Conservation (phyloP, 2,888 invertebrate genomes). For the Altica lythri region DNA sequence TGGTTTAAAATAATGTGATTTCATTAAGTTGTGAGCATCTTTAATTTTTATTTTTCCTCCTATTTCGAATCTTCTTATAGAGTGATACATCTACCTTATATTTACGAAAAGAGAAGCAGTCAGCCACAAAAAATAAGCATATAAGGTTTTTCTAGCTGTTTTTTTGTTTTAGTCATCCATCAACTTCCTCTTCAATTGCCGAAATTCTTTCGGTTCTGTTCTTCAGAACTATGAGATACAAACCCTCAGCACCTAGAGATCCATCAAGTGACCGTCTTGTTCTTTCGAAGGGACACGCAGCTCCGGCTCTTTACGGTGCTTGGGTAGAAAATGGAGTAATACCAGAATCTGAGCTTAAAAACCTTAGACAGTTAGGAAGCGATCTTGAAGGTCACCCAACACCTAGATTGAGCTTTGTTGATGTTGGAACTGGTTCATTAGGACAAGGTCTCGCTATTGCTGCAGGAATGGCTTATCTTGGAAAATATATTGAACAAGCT, state of each 20-base stretch:
- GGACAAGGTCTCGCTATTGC: constrained; percentile 96
- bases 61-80: no score
- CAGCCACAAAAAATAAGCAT: no score
- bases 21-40: no score
- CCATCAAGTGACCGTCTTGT: constrained; percentile 93
- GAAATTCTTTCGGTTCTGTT: constrained; percentile 98
- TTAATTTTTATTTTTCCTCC: no score
- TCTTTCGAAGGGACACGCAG: constrained; percentile 97
- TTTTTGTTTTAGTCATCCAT: constrained; percentile 80
- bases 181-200: constrained; percentile 97
- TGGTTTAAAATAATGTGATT: no score
- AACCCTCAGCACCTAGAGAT: constrained; percentile 81
- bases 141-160: no score
- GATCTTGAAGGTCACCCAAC: constrained; percentile 99
- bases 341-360: constrained; percentile 77
- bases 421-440: constrained; percentile 97
- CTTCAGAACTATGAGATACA: constrained; percentile 96
- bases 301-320: constrained; percentile 96
- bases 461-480: constrained; percentile 97
- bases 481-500: constrained; percentile 81
- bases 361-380: constrained; percentile 86
- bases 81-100: no score
- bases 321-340: constrained; percentile 97
- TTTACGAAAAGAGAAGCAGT: no score
- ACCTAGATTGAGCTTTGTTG: constrained; percentile 93